These are phyloP conservation scores for Trialeurodes vaporariorum DNA, from an alignment of 1,140 invertebrate genomes.

Conservation along the genomic window DNA sequence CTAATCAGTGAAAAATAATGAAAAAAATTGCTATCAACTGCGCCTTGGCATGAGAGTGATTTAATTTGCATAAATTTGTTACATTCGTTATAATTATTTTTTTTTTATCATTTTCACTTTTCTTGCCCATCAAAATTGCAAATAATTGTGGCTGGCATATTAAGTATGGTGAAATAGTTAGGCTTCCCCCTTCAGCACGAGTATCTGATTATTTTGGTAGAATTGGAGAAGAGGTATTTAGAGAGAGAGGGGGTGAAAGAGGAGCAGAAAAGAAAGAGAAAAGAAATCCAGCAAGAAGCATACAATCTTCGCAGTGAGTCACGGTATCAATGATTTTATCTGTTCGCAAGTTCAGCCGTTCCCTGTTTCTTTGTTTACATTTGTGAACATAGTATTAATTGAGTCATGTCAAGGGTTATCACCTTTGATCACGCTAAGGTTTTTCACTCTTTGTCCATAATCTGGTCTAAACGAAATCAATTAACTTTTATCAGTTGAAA, in stretches of 20 bases:
- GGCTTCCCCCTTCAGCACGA: too few relatives aligned
- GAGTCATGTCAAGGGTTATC: background rate
- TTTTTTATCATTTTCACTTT: background rate
- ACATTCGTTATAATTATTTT: slow-evolving; percentile 17
- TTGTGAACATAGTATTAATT: background rate
- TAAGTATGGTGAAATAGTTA: too few relatives aligned
- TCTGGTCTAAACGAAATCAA: background rate
- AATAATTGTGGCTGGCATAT: too few relatives aligned
- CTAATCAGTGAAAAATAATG: background rate
- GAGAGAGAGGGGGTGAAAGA: too few relatives aligned
- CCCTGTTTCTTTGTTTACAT: slow-evolving; percentile 17
- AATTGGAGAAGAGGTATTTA: too few relatives aligned
- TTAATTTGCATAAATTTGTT: background rate
- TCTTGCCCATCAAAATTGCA: background rate
- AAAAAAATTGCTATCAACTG: background rate
- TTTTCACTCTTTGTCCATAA: background rate
- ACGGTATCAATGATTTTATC: slow-evolving; percentile 11
- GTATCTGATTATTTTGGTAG: too few relatives aligned
- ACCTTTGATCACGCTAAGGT: background rate
- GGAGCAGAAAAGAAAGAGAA: too few relatives aligned
- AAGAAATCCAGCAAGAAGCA: too few relatives aligned
- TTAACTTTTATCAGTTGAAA: too few relatives aligned
- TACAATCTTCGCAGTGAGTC: too few relatives aligned
- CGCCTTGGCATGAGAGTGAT: background rate
- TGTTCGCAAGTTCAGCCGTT: slow-evolving; percentile 6